Evolutionary conservation across 2,888 invertebrate species (phyloP).

Genomic region (Ceratothoa steindachneri): DNA sequence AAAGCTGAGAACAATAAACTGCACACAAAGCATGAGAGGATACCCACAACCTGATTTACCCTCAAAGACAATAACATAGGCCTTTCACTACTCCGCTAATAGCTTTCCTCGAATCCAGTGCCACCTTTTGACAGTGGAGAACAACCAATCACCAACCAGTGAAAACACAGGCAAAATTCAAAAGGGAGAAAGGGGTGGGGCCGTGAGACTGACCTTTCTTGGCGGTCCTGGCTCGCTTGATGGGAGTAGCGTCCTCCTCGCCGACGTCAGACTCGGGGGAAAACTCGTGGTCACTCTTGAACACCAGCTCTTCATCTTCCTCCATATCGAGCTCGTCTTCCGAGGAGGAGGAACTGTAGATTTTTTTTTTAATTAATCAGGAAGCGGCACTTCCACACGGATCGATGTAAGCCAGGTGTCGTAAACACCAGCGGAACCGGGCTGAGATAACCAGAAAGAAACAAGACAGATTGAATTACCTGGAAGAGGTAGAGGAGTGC

Average conservation of each 20-base stretch:
- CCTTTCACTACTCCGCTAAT: no score
- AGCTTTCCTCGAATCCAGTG: no score
- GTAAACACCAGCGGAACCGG: neutral
- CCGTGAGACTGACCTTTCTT: slow-evolving; percentile 66
- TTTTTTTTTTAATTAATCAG: neutral
- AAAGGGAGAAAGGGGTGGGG: no score
- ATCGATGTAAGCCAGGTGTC: neutral
- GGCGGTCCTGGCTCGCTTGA: slow-evolving; percentile 77
- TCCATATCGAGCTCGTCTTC: slow-evolving; percentile 56
- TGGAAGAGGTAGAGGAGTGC: slow-evolving; percentile 58
- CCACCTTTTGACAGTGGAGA: no score
- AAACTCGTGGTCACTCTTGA: slow-evolving; percentile 86
- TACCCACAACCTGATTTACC: no score
- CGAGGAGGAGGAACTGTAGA: slow-evolving; percentile 17
- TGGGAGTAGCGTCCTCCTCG: slow-evolving; percentile 65
- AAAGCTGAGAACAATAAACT: no score
- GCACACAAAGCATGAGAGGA: no score
- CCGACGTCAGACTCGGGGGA: slow-evolving; percentile 83
- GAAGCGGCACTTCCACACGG: neutral
- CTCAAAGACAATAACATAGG: no score
- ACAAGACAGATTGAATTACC: no score
- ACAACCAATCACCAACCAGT: no score
- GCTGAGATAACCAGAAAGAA: no score
- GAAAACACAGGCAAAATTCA: no score
- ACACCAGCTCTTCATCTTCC: slow-evolving; percentile 56